These are phyloP conservation scores for Nerophis lumbriciformis DNA, from an alignment of 2,113 vertebrate species.

Conservation along the genomic window DNA sequence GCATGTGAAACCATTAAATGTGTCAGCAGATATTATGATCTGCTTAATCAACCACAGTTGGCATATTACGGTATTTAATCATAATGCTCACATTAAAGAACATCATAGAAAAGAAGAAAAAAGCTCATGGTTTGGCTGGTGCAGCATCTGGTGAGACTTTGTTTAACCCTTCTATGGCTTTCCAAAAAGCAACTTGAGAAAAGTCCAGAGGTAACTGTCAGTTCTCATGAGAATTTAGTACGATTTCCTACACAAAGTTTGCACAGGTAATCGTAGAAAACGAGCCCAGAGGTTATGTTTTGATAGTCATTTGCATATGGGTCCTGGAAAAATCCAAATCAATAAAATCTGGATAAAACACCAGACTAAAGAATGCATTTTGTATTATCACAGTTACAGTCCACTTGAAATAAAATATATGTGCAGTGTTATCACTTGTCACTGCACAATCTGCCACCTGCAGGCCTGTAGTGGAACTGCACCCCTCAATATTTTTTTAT, in stretches of 20 bases:
- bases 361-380: too few relatives aligned
- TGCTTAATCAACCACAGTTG: not conserved
- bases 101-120: not conserved
- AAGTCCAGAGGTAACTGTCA: conserved; percentile 13
- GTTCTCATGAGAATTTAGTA: not conserved
- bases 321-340: too few relatives aligned
- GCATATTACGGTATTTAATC: not conserved
- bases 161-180: conserved; percentile 37
- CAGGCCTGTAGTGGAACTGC: too few relatives aligned
- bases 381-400: too few relatives aligned
- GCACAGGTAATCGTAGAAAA: not conserved
- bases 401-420: too few relatives aligned
- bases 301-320: too few relatives aligned
- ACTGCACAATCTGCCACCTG: too few relatives aligned
- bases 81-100: conserved; percentile 1
- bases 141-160: conserved; percentile 33
- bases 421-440: too few relatives aligned
- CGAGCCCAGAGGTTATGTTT: too few relatives aligned
- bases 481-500: too few relatives aligned
- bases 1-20: conserved; percentile 1
- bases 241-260: not conserved
- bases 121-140: conserved; percentile 49
- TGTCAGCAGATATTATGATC: not conserved
- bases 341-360: too few relatives aligned
- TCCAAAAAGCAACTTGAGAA: conserved; percentile 16